These are phyloP conservation scores for Centropyge bicolor DNA, from an alignment of 2,797 vertebrate species.

Conservation along the genomic window DNA sequence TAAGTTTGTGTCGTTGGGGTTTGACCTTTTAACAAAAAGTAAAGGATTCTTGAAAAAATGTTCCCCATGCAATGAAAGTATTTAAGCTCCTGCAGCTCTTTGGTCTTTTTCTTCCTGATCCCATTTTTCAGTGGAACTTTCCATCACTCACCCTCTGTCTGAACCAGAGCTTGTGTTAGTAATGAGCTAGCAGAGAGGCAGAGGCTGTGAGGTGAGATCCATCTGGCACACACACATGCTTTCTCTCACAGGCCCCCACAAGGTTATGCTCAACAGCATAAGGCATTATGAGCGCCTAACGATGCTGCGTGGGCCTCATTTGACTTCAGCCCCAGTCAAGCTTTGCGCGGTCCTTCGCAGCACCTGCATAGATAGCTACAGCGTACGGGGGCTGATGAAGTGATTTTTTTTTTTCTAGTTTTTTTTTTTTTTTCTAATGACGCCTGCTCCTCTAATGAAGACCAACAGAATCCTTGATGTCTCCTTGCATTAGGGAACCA, in stretches of 20 bases:
- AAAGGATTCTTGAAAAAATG: constrained; percentile 16
- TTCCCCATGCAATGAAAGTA: constrained; percentile 18
- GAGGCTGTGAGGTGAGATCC: constrained; percentile 82
- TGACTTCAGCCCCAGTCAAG: constrained; percentile 75
- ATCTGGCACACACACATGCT: constrained; percentile 73
- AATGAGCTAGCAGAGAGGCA: constrained; percentile 81
- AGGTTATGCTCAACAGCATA: constrained; percentile 81
- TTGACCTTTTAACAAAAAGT: background rate
- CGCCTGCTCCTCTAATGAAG: constrained; percentile 75
- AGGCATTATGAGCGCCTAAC: constrained; percentile 81
- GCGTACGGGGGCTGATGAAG: constrained; percentile 63
- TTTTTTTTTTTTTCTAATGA: constrained; percentile 67
- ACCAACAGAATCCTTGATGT: constrained; percentile 80
- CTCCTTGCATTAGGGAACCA: constrained; percentile 73
- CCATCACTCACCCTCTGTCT: constrained; percentile 70
- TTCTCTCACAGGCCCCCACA: constrained; percentile 78
- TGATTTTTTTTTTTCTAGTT: constrained; percentile 31
- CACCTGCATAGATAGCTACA: constrained; percentile 47
- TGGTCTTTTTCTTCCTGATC: constrained; percentile 50
- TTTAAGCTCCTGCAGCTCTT: constrained; percentile 40
- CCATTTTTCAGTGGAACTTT: constrained; percentile 64
- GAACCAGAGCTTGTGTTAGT: constrained; percentile 81
- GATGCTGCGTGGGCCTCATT: constrained; percentile 86
- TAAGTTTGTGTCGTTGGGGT: background rate
- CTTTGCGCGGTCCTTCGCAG: constrained; percentile 62